A percentile compares a stretch with the other conserved stretches of the same genome.
Evolutionary conservation across 2,888 invertebrate species (phyloP).

Genomic region (Philonicus albiceps): DNA sequence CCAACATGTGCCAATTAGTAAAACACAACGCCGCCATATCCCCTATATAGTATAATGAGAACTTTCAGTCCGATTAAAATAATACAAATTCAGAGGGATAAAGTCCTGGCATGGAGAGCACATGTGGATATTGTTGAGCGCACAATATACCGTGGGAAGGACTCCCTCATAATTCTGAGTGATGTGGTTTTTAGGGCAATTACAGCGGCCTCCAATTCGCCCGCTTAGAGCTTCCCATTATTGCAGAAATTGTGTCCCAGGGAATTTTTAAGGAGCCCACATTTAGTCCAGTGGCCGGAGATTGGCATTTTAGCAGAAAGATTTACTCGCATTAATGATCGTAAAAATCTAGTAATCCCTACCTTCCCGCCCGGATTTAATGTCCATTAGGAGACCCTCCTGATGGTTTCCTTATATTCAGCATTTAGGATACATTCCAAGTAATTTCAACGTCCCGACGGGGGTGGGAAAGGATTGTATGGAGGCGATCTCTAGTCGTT

Average conservation of each 20-base stretch:
- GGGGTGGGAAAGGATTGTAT: neutral
- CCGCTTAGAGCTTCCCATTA: neutral
- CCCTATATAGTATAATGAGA: conserved; percentile 22
- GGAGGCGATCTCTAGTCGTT: neutral
- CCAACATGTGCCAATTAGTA: neutral
- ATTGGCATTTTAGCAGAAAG: neutral
- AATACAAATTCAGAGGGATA: neutral
- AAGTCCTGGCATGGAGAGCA: neutral
- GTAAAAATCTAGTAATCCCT: conserved; percentile 6
- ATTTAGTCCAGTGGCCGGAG: neutral
- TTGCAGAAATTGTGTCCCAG: neutral
- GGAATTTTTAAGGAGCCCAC: neutral
- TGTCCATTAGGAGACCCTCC: conserved; percentile 25
- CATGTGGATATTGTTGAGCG: neutral
- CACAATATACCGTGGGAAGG: neutral
- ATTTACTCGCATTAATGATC: conserved; percentile 8
- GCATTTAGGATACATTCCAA: conserved; percentile 8
- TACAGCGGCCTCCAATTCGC: neutral
- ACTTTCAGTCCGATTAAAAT: neutral
- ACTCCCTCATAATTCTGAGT: neutral
- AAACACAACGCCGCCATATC: neutral
- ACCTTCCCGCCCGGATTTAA: neutral
- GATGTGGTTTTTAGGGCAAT: neutral
- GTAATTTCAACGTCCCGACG: neutral
- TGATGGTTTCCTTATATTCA: conserved; percentile 6